Evolutionary conservation across 2,888 invertebrate genomes (phyloP), one percentile per base, ranked within the genome.

Genomic region (Masnerella sp.): DNA sequence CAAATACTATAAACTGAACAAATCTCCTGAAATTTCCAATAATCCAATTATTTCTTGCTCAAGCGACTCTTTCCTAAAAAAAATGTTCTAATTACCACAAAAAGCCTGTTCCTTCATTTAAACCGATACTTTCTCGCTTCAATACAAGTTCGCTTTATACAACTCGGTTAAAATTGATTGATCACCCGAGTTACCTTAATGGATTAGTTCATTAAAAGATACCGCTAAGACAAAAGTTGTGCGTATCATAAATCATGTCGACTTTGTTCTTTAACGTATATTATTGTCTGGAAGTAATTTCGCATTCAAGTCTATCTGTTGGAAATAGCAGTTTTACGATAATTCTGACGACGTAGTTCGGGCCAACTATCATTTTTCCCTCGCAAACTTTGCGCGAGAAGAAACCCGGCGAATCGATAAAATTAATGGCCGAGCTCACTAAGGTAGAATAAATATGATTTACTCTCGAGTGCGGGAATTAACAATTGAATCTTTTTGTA

Each of bases 171-270:
- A 65, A 58, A 49, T 32, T 67, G 56, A 67, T 67, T 58, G 58
- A 65, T 65, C 47, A 65, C 47, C 42, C 2, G 17, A 15, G 51
- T 36, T 32, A 42, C 36, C 42, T 18, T 65, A 65, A 54, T 56
- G 65, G 45, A 65, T 65, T 65, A 56, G 65, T 56, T 56, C 49
- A 49, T 65, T 56, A 65, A 45, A 56, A 56, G 56, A 56, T 47
- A 65, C 32, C 40, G n/a, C 56, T 30, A 56, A 65, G 52, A 65
- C 56, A 38, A 56, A 56, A 56, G 54, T 65, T 56, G 17, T 43
- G 25, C 30, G 47, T 56, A 17, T 65, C 47, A 49, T 49, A 58
- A 67, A 67, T 58, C 67, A 58, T 32, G 51, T 67, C 67, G 51
- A 49, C 67, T 42, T 42, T 1, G 34, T 34, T 45, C 56, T 47